These are phyloP conservation scores for Symphodus melops DNA, from an alignment of 2,113 vertebrate genomes.

Conservation along the genomic window DNA sequence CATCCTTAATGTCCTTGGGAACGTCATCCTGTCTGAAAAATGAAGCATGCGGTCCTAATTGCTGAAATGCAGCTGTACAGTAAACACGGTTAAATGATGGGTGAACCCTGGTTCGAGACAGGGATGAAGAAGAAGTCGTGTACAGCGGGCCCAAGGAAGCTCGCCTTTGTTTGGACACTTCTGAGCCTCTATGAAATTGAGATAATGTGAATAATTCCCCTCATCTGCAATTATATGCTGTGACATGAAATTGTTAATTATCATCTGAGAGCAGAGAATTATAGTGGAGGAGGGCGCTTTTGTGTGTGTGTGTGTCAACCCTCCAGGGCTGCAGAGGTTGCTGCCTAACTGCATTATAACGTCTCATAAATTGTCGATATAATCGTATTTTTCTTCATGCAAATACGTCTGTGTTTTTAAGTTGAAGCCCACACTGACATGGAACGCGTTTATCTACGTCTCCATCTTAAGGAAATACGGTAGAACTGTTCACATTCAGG, in stretches of 20 bases:
- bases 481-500: too few relatives aligned
- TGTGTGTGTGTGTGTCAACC: background rate
- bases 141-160: background rate
- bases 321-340: constrained; percentile 23
- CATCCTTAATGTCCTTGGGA: constrained; percentile 41
- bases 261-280: constrained; percentile 51
- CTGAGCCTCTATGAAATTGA: constrained; percentile 53
- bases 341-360: constrained; percentile 8
- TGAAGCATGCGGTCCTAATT: constrained; percentile 33
- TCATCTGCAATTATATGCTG: constrained; percentile 61
- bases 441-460: too few relatives aligned
- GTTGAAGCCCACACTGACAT: too few relatives aligned
- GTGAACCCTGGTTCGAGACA: constrained; percentile 14
- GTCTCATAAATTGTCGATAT: constrained; percentile 14
- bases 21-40: constrained; percentile 49
- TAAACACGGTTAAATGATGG: constrained; percentile 47
- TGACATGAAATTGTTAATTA: constrained; percentile 64
- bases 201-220: constrained; percentile 70
- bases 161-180: constrained; percentile 48
- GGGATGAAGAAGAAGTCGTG: constrained; percentile 26
- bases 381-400: background rate
- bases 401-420: too few relatives aligned
- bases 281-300: constrained; percentile 9
- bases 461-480: too few relatives aligned
- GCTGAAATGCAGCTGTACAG: constrained; percentile 32